A percentile compares a stretch with the other conserved stretches of the same genome.
Evolutionary conservation across 2,888 invertebrate species (phyloP).

Genomic region (Zaprionus lineosus): DNA sequence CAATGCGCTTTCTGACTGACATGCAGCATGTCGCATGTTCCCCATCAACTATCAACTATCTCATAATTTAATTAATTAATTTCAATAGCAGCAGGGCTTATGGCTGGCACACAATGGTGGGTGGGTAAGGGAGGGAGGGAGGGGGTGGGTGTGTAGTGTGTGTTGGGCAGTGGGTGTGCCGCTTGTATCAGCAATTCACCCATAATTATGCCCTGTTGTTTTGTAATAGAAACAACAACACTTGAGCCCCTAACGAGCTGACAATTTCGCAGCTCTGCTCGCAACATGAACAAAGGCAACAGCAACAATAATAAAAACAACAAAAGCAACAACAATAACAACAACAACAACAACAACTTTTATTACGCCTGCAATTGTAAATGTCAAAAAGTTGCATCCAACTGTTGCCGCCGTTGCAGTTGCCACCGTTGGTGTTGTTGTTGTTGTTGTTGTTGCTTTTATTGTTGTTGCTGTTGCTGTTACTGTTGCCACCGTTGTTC

Average conservation of each 20-base stretch:
- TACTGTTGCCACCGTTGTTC: background rate
- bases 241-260: conserved; percentile 64
- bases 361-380: conserved; percentile 59
- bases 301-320: background rate
- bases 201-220: conserved; percentile 71
- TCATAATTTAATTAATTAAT: conserved; percentile 77
- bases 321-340: conserved; percentile 10
- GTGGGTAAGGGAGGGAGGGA: background rate
- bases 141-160: background rate
- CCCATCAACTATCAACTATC: conserved; percentile 25
- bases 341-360: conserved; percentile 28
- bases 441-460: conserved; percentile 3
- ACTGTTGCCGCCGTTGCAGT: conserved; percentile 31
- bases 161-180: background rate
- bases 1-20: conserved; percentile 39
- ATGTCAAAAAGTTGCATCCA: conserved; percentile 55
- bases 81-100: conserved; percentile 38
- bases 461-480: conserved; percentile 2
- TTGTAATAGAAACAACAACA: conserved; percentile 42
- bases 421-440: too few species aligned
- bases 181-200: conserved; percentile 31
- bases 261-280: conserved; percentile 55
- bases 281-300: conserved; percentile 8
- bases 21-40: conserved; percentile 20
- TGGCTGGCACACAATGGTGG: background rate